Conservation (phyloP, 2,797 vertebrate species). For the Liparis tanakae region DNA sequence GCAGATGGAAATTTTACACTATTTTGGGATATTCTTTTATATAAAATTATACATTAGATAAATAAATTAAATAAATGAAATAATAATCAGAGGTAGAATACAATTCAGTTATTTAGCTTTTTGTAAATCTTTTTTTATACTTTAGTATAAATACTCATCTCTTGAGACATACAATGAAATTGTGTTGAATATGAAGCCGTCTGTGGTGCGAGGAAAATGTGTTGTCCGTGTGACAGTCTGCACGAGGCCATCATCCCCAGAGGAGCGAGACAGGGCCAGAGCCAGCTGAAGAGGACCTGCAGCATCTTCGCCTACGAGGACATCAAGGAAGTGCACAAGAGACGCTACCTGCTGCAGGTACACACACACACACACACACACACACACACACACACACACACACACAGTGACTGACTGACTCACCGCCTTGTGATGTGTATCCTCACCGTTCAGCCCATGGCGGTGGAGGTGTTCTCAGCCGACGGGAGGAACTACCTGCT, state of each 20-base stretch:
- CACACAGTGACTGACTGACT: not conserved
- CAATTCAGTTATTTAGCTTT: too few species aligned
- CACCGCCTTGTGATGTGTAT: not conserved
- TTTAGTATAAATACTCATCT: not conserved
- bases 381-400: not conserved
- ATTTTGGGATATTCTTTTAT: not conserved
- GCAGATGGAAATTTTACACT: too few species aligned
- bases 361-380: not conserved
- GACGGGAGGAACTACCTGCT: constrained; percentile 97
- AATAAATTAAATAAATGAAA: not conserved
- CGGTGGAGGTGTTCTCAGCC: constrained; percentile 97
- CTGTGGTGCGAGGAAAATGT: not conserved
- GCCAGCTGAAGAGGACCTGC: constrained; percentile 94
- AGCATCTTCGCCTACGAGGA: constrained; percentile 99
- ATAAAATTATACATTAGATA: not conserved
- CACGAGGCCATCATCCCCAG: constrained; percentile 97
- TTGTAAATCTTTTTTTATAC: too few species aligned
- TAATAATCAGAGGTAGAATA: too few species aligned
- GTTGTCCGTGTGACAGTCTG: constrained; percentile 81
- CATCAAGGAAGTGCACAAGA: constrained; percentile 98
- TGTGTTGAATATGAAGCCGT: not conserved
- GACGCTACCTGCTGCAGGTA: constrained; percentile 97
- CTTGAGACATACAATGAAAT: not conserved
- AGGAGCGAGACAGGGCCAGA: constrained; percentile 95
- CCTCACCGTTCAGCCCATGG: constrained; percentile 89